A percentile compares a stretch with the other conserved stretches of the same genome.
Conservation (phyloP, 2,888 invertebrate genomes). For the Prostheceraeus crozeri region DNA sequence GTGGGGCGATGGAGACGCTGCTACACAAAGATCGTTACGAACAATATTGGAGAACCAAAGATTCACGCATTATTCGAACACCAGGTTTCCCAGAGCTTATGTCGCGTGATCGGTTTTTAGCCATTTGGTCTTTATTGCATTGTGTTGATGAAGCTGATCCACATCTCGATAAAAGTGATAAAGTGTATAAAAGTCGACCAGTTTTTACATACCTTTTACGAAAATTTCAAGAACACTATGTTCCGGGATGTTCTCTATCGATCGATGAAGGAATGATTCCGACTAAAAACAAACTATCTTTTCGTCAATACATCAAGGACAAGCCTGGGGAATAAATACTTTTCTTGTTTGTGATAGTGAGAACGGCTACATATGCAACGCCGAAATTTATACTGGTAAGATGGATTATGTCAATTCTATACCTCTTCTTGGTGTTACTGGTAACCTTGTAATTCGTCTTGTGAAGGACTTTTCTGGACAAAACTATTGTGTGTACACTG, state of each 20-base stretch:
- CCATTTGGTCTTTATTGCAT: conserved; percentile 39
- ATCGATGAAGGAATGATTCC: conserved; percentile 41
- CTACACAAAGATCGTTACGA: conserved; percentile 34
- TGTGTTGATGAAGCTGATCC: conserved; percentile 39
- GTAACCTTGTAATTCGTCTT: conserved; percentile 35
- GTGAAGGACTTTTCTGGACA: background rate
- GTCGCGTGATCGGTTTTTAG: conserved; percentile 38
- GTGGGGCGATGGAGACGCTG: conserved; percentile 38
- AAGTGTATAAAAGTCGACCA: conserved; percentile 39
- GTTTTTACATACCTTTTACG: conserved; percentile 32
- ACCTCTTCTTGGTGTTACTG: conserved; percentile 31
- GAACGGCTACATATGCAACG: conserved; percentile 37
- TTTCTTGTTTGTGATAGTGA: conserved; percentile 34
- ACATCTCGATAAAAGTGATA: conserved; percentile 38
- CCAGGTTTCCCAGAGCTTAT: conserved; percentile 38
- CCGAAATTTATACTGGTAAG: conserved; percentile 37
- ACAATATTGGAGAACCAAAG: conserved; percentile 37
- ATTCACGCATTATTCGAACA: conserved; percentile 28
- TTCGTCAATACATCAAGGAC: conserved; percentile 37
- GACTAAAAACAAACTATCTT: conserved; percentile 35
- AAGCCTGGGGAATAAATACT: conserved; percentile 39
- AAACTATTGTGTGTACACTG: conserved; percentile 36
- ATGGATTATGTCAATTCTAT: conserved; percentile 38
- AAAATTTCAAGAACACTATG: conserved; percentile 36
- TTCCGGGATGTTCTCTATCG: conserved; percentile 33